Percentiles rank a stretch among this genome's conserved stretches.
phyloP scores from a whole-genome alignment of 1,140 invertebrate genomes.

The Himalopsyche phryganea region DNA sequence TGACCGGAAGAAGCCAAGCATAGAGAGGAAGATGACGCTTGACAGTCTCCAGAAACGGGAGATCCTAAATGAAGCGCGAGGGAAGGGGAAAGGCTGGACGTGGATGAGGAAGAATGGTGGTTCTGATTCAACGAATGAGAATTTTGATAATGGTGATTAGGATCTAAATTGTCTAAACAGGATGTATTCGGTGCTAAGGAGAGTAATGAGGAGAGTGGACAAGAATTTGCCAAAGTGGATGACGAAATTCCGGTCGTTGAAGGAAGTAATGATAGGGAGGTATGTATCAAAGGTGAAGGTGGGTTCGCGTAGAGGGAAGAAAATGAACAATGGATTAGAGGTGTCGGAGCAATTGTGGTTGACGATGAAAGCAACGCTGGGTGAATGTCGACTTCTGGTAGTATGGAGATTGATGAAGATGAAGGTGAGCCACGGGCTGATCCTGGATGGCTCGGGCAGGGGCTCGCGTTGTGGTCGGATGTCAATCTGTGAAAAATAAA shows the following conservation, averaged over 20 bases:
- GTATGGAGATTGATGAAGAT: not conserved
- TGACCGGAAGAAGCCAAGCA: not conserved
- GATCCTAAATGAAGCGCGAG: conserved; percentile 6
- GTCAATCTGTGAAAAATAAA: conserved; percentile 20
- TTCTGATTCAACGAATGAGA: too few species aligned
- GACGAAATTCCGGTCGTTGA: not conserved
- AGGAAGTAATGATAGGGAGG: not conserved
- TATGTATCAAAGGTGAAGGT: not conserved
- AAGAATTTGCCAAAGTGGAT: not conserved
- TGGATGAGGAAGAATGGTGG: not conserved
- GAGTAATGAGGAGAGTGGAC: too few species aligned
- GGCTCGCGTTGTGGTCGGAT: conserved; percentile 7
- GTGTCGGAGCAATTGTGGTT: not conserved
- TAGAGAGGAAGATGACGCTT: conserved; percentile 1
- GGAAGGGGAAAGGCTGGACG: not conserved
- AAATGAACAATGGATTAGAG: conserved; percentile 2
- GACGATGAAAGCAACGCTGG: not conserved
- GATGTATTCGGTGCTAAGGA: too few species aligned
- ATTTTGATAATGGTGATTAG: too few species aligned
- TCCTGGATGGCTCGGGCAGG: conserved; percentile 16
- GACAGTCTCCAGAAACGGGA: not conserved
- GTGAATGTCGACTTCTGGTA: conserved; percentile 8
- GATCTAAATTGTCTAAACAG: too few species aligned
- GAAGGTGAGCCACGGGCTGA: conserved; percentile 13
- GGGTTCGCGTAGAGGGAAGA: conserved; percentile 1